Evolutionary conservation across 2,797 vertebrate species (phyloP).

Genomic region (Synaphobranchus kaupii): DNA sequence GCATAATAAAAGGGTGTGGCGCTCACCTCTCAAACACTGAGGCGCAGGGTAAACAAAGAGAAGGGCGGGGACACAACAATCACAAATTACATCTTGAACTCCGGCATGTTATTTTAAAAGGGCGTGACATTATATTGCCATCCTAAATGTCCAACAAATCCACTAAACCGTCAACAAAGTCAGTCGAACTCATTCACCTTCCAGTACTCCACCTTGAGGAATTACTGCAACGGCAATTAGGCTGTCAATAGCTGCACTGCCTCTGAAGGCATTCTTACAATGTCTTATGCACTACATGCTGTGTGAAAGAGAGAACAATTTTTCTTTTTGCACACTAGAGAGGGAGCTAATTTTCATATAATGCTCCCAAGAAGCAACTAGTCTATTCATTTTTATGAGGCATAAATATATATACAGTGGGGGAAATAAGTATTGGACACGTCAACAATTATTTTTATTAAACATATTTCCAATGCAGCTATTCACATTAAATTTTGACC

Average conservation of each 20-base stretch:
- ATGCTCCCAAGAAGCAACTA: conserved; percentile 66
- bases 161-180: conserved; percentile 17
- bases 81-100: conserved; percentile 44
- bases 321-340: conserved; percentile 29
- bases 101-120: conserved; percentile 22
- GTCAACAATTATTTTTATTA: no score
- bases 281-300: conserved; percentile 53
- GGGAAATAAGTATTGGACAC: no score
- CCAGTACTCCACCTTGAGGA: conserved; percentile 13
- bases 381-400: conserved; percentile 65
- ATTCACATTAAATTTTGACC: no score
- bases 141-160: not conserved
- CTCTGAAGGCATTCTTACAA: conserved; percentile 54
- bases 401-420: conserved; percentile 60
- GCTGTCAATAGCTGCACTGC: conserved; percentile 52
- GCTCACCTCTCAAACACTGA: not conserved
- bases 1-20: conserved; percentile 46
- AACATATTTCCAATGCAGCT: no score
- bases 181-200: conserved; percentile 20
- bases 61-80: conserved; percentile 48
- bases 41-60: conserved; percentile 43
- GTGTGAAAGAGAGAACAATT: conserved; percentile 51
- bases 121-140: not conserved
- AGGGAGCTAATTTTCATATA: conserved; percentile 58
- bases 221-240: conserved; percentile 30